phyloP scores from a whole-genome alignment of 2,888 invertebrate species.

The Tenthredo amoena region DNA sequence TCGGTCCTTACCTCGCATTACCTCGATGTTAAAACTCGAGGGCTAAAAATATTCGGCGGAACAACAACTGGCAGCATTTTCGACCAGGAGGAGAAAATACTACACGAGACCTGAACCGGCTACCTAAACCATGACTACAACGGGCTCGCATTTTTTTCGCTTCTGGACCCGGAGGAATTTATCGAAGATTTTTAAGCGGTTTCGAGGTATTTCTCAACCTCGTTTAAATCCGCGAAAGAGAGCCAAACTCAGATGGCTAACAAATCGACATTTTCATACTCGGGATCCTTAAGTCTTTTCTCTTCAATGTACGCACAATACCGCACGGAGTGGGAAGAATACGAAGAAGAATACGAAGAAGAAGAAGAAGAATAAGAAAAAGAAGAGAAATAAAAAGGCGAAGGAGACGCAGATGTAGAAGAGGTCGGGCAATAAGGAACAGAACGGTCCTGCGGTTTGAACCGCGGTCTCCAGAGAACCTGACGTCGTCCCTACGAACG shows the following conservation, averaged over 20 bases:
- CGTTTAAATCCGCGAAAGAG: not conserved
- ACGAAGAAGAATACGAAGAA: not conserved
- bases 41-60: not conserved
- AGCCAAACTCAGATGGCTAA: not conserved
- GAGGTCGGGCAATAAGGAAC: slow-evolving; percentile 72
- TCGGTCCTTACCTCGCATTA: slow-evolving; percentile 56
- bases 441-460: slow-evolving; percentile 73
- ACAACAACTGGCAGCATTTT: slow-evolving; percentile 65
- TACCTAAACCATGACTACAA: slow-evolving; percentile 61
- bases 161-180: slow-evolving; percentile 65
- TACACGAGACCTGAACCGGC: slow-evolving; percentile 63
- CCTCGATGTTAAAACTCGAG: not conserved
- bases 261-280: not conserved
- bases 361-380: not conserved
- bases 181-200: slow-evolving; percentile 47
- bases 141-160: slow-evolving; percentile 62
- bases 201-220: slow-evolving; percentile 35
- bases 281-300: not conserved
- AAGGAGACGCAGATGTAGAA: slow-evolving; percentile 38
- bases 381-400: not conserved
- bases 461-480: slow-evolving; percentile 58
- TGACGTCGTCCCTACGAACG: slow-evolving; percentile 55
- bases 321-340: not conserved
- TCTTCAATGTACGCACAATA: not conserved
- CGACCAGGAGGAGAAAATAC: slow-evolving; percentile 62